Evolutionary conservation across 2,113 vertebrate genomes (phyloP).

Genomic region (Pseudolaguvia tuberculata): DNA sequence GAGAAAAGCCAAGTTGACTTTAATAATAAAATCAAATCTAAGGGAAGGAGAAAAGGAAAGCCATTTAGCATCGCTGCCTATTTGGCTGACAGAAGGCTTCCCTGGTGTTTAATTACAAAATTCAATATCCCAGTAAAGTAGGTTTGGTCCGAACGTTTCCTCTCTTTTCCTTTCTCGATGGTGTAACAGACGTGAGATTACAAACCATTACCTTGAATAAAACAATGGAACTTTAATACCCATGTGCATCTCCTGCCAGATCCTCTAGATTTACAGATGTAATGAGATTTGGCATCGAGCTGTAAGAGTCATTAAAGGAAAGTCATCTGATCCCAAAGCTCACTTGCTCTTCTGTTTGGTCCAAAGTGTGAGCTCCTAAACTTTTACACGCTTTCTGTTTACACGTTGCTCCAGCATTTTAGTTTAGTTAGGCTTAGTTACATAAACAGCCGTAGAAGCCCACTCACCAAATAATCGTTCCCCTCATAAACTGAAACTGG

Average conservation of each 20-base stretch:
- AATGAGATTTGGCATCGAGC: slow-evolving; percentile 39
- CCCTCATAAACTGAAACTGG: slow-evolving; percentile 16
- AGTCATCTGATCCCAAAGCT: slow-evolving; percentile 23
- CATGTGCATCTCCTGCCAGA: slow-evolving; percentile 26
- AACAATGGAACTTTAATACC: slow-evolving; percentile 31
- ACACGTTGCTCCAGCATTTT: not conserved
- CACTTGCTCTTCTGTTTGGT: slow-evolving; percentile 4
- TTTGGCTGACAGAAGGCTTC: slow-evolving; percentile 12
- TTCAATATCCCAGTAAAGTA: slow-evolving; percentile 22
- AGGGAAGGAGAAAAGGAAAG: not conserved
- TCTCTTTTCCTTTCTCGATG: not conserved
- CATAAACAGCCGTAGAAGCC: slow-evolving; percentile 30
- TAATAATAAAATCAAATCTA: not conserved
- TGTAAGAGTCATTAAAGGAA: slow-evolving; percentile 39
- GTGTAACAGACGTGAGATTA: slow-evolving; percentile 30
- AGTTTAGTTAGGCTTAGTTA: slow-evolving; percentile 32
- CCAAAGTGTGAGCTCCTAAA: slow-evolving; percentile 31
- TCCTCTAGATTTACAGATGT: slow-evolving; percentile 28
- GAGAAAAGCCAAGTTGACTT: no score
- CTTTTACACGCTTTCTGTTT: slow-evolving; percentile 19
- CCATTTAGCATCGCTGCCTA: not conserved
- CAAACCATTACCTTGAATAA: slow-evolving; percentile 26
- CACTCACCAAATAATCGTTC: slow-evolving; percentile 22
- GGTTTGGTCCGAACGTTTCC: not conserved
- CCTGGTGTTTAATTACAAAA: slow-evolving; percentile 21